A percentile compares a stretch with the other conserved stretches of the same genome.
phyloP scores from a whole-genome alignment of 2,888 invertebrate genomes.

The Trileptium ribeirensis region DNA sequence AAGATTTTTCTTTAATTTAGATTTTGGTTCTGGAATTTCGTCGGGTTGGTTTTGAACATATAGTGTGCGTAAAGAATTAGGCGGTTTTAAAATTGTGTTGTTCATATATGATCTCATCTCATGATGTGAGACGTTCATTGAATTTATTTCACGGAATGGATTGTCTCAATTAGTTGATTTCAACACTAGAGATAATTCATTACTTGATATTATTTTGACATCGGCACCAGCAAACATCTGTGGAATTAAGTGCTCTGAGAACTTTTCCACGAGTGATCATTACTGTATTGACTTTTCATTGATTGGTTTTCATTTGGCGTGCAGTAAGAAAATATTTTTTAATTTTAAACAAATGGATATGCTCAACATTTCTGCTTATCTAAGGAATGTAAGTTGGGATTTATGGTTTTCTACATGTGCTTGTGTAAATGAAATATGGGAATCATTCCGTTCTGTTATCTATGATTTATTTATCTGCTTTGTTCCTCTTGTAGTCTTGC shows the following conservation, averaged over 20 bases:
- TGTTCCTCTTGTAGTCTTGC: neutral
- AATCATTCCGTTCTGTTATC: neutral
- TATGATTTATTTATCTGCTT: neutral
- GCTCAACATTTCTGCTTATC: neutral
- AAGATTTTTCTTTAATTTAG: too few species aligned
- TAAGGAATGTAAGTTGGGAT: neutral
- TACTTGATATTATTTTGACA: conserved; percentile 5
- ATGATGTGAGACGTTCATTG: too few species aligned
- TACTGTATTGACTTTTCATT: neutral
- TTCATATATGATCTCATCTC: too few species aligned
- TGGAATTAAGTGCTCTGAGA: neutral
- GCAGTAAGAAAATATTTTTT: neutral
- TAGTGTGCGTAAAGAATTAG: too few species aligned
- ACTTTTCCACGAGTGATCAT: neutral
- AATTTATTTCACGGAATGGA: neutral
- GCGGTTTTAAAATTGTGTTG: too few species aligned
- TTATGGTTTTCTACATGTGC: neutral
- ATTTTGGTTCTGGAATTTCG: too few species aligned
- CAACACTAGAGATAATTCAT: neutral
- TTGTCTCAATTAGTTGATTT: neutral
- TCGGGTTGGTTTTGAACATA: too few species aligned
- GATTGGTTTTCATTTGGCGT: neutral
- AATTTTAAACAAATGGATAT: neutral
- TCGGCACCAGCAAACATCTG: neutral
- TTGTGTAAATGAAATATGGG: neutral